These are phyloP conservation scores for Lissonota sp. DNA, from an alignment of 2,888 invertebrate genomes.

Conservation along the genomic window DNA sequence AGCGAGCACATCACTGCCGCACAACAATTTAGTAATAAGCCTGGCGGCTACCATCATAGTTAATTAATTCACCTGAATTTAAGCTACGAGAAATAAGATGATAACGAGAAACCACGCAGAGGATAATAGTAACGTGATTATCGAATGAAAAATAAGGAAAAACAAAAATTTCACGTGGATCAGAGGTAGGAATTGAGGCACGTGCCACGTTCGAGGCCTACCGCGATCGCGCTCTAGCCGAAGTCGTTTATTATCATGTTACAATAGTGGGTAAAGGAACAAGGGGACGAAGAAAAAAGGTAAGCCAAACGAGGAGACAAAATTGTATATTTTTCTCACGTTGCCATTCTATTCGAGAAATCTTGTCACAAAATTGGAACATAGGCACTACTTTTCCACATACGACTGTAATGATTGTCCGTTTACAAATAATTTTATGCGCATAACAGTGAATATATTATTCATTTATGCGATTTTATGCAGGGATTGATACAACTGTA, in stretches of 20 bases:
- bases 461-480: background rate
- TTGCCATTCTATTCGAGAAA: too few species aligned
- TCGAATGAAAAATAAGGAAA: background rate
- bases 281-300: constrained; percentile 2
- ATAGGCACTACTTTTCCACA: too few species aligned
- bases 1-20: constrained; percentile 58
- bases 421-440: too few species aligned
- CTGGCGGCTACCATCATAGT: constrained; percentile 50
- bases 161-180: constrained; percentile 29
- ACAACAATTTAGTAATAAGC: constrained; percentile 49
- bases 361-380: too few species aligned
- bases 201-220: constrained; percentile 35
- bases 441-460: too few species aligned
- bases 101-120: constrained; percentile 8
- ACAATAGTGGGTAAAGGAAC: constrained; percentile 51
- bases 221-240: constrained; percentile 46
- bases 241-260: constrained; percentile 60
- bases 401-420: too few species aligned
- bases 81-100: constrained; percentile 30
- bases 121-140: constrained; percentile 32
- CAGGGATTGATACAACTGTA: constrained; percentile 92
- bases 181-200: constrained; percentile 12
- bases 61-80: constrained; percentile 59
- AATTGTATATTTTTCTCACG: constrained; percentile 45
- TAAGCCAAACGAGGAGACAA: constrained; percentile 45